Conservation (phyloP, 2,888 invertebrate genomes). For the Seira ritae region DNA sequence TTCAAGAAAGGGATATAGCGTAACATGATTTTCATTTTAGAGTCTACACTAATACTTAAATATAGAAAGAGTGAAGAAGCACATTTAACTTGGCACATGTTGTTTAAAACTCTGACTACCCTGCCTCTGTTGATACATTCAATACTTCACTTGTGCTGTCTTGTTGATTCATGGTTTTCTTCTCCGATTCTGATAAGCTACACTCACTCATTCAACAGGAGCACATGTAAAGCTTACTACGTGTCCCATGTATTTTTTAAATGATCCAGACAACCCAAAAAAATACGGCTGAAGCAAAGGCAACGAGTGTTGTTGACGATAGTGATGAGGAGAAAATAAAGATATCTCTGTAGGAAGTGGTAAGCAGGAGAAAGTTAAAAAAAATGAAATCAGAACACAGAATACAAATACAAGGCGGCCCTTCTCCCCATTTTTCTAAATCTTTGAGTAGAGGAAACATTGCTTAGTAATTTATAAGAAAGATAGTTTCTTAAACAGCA, state of each 20-base stretch:
- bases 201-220: not conserved
- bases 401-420: no score
- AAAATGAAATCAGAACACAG: not conserved
- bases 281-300: no score
- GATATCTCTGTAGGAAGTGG: not conserved
- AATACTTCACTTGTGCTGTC: not conserved
- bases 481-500: not conserved
- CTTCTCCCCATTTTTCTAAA: not conserved
- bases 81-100: no score
- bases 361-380: not conserved
- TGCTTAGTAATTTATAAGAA: not conserved
- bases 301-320: not conserved
- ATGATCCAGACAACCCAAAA: not conserved
- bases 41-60: not conserved
- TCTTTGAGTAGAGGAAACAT: not conserved
- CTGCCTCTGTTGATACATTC: not conserved
- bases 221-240: no score
- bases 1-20: not conserved
- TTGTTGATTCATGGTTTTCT: not conserved
- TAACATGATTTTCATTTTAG: slow-evolving; percentile 3
- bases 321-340: not conserved
- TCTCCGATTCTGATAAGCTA: not conserved
- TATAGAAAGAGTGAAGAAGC: not conserved
- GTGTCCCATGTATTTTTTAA: not conserved
- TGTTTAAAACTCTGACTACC: not conserved